These are phyloP conservation scores for Silurus asotus DNA, from an alignment of 2,113 vertebrate genomes.

Conservation along the genomic window DNA sequence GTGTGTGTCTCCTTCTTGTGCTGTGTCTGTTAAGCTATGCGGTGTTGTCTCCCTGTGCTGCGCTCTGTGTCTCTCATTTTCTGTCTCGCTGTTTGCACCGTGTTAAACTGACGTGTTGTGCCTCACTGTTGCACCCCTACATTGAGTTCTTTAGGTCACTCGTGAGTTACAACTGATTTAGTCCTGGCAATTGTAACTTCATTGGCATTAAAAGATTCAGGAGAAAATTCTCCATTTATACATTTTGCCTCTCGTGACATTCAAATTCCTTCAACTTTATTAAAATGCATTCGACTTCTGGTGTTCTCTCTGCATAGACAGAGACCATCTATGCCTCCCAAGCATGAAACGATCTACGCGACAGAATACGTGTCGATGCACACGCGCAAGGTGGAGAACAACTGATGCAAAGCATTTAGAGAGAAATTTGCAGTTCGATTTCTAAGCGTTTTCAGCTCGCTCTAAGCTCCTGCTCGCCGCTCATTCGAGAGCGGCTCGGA, in stretches of 20 bases:
- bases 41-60: background rate
- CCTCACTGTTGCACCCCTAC: background rate
- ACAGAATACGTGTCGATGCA: background rate
- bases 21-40: background rate
- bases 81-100: too few species aligned
- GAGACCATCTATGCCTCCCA: background rate
- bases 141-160: background rate
- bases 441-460: background rate
- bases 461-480: background rate
- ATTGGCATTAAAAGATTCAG: too few species aligned
- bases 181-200: background rate
- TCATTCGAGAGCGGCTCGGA: background rate
- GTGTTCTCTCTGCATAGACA: background rate
- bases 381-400: background rate
- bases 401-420: too few species aligned
- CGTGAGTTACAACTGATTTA: background rate
- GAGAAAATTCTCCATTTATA: background rate
- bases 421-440: too few species aligned
- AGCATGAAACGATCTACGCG: background rate
- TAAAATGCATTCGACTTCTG: background rate
- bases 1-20: background rate
- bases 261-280: background rate
- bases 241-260: background rate
- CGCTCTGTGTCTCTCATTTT: background rate
- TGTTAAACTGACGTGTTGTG: background rate